These are phyloP conservation scores for Pecten maximus DNA, from an alignment of 2,888 invertebrate species.

Conservation along the genomic window DNA sequence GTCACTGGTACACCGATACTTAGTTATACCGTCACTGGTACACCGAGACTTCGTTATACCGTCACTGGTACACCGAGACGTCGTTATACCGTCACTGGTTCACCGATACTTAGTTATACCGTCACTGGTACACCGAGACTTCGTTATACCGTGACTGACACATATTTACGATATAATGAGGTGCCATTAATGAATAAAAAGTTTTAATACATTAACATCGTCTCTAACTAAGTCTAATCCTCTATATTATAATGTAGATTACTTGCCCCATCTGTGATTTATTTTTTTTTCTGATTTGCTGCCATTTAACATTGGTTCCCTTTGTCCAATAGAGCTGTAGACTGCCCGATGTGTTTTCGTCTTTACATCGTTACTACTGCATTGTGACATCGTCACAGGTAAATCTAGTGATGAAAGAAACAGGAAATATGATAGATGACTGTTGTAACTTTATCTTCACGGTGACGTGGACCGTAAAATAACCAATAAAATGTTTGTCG, in stretches of 20 bases:
- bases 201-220: neutral
- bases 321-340: neutral
- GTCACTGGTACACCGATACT: no score
- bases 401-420: constrained; percentile 24
- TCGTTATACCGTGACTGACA: no score
- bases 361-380: neutral
- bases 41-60: no score
- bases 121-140: no score
- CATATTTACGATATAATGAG: no score
- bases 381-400: constrained; percentile 35
- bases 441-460: neutral
- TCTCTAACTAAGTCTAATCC: neutral
- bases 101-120: no score
- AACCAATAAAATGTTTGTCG: neutral
- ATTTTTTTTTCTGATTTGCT: neutral
- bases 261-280: neutral
- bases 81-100: no score
- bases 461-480: constrained; percentile 20
- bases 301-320: neutral
- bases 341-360: neutral
- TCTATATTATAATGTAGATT: neutral
- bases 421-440: constrained; percentile 33
- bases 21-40: no score
- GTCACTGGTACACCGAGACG: no score
- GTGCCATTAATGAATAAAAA: neutral